Base-by-base conservation (phyloP, 2,888 invertebrate species). In the Fragum fragum region DNA sequence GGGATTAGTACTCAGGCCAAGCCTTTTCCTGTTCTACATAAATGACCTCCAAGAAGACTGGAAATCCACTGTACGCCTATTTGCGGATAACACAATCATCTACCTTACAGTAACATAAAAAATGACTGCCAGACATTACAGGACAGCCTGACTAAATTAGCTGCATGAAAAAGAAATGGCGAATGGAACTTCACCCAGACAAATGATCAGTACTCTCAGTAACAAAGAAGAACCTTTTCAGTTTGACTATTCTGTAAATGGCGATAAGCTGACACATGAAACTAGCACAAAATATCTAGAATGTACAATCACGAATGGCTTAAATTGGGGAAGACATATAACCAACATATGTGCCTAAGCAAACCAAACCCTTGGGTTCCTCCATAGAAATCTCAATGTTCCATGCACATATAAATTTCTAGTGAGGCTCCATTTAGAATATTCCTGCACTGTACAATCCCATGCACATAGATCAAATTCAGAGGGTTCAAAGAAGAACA, bases 131-230 rank as follows among this genome's bases (percentile, higher is more conserved):
- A 71, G n/a, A 59, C 42, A 21, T 55, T 81, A 16, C 76, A 81
- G 39, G 21, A 73, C 29, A 79, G 81, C 55, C 75, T 79, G 9
- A 66, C 71, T 63, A 77, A 66, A 75, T 53, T 81, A 1, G 75
- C 42, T 5, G 29, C 39, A 6, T 85, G 79, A 75, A 66, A 85
- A 29, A 68, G 0, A 73, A 53, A 59, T 85, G 81, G 81, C 74
- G 76, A 71, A 81, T 85, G 77, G 42, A 39, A 21, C 81, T 81
- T 47, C 74, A 81, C 36, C 81, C 79, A 23, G 72, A 61, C 0
- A 85, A 79, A 53, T 81, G 85, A 42, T 71, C 57, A 32, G 68
- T 79, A 7, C 28, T 79, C 14, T 61, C 74, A 14, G 53, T 79
- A 71, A 53, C 26, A 81, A 81, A 57, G 42, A 28, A 55, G 63